Evolutionary conservation across 2,113 vertebrate genomes (phyloP).

Genomic region (Perca flavescens): DNA sequence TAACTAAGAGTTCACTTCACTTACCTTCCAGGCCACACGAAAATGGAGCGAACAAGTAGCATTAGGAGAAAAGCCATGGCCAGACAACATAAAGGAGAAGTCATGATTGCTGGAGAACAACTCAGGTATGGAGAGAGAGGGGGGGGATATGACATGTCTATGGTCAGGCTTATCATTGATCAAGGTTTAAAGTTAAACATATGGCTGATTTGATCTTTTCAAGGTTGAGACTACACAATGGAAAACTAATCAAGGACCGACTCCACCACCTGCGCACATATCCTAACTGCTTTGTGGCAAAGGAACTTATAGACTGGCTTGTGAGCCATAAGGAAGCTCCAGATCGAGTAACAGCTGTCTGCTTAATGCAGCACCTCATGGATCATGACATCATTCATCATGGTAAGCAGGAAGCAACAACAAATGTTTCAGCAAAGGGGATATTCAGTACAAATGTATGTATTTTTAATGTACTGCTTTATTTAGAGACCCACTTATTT

Average conservation of each 20-base stretch:
- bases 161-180: background rate
- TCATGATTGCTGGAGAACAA: constrained; percentile 91
- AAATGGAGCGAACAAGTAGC: constrained; percentile 83
- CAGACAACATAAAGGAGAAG: constrained; percentile 86
- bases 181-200: background rate
- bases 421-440: background rate
- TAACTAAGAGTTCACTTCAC: constrained; percentile 35
- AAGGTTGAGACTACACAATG: constrained; percentile 89
- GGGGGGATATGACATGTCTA: background rate
- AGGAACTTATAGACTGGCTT: constrained; percentile 90
- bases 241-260: constrained; percentile 89
- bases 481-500: background rate
- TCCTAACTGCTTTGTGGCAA: constrained; percentile 90
- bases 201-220: background rate
- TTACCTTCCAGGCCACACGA: constrained; percentile 24
- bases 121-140: constrained; percentile 84
- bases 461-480: background rate
- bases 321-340: constrained; percentile 88
- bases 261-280: constrained; percentile 88
- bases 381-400: constrained; percentile 91
- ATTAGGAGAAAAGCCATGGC: constrained; percentile 82
- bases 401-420: constrained; percentile 75
- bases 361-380: constrained; percentile 91
- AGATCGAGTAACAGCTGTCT: constrained; percentile 84
- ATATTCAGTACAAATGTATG: background rate